These are phyloP conservation scores for Lepas anatifera DNA, from an alignment of 2,888 invertebrate species.

Conservation along the genomic window DNA sequence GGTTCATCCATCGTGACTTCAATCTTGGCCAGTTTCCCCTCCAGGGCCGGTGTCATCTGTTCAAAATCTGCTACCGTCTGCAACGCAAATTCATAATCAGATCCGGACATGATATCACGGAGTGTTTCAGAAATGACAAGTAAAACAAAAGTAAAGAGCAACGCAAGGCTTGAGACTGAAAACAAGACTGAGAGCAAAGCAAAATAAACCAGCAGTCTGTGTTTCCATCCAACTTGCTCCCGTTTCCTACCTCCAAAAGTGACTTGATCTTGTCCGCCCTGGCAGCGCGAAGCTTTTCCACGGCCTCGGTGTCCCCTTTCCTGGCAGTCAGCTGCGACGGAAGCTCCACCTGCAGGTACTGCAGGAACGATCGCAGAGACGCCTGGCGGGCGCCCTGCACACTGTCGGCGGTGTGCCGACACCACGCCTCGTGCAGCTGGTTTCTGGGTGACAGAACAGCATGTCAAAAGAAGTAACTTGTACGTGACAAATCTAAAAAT, in stretches of 20 bases:
- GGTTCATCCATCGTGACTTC: slow-evolving; percentile 11
- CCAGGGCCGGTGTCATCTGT: slow-evolving; percentile 10
- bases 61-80: slow-evolving; percentile 13
- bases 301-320: slow-evolving; percentile 64
- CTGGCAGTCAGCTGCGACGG: slow-evolving; percentile 56
- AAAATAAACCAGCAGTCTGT: too few species aligned
- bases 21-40: background rate
- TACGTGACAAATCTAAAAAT: too few species aligned
- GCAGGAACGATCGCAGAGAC: slow-evolving; percentile 25
- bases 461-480: too few species aligned
- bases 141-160: too few species aligned
- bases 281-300: slow-evolving; percentile 45
- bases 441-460: too few species aligned
- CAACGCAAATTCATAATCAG: too few species aligned
- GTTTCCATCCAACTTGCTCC: too few species aligned
- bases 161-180: too few species aligned
- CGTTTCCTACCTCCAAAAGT: slow-evolving; percentile 35
- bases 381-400: slow-evolving; percentile 36
- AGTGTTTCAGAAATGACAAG: slow-evolving; percentile 7
- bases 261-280: background rate
- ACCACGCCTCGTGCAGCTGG: slow-evolving; percentile 60
- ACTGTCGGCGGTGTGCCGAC: slow-evolving; percentile 45
- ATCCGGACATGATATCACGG: too few species aligned
- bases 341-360: slow-evolving; percentile 45
- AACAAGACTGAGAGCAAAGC: too few species aligned